phyloP scores from a whole-genome alignment of 2,797 vertebrate species.

The Enteromius unitaeniatus region DNA sequence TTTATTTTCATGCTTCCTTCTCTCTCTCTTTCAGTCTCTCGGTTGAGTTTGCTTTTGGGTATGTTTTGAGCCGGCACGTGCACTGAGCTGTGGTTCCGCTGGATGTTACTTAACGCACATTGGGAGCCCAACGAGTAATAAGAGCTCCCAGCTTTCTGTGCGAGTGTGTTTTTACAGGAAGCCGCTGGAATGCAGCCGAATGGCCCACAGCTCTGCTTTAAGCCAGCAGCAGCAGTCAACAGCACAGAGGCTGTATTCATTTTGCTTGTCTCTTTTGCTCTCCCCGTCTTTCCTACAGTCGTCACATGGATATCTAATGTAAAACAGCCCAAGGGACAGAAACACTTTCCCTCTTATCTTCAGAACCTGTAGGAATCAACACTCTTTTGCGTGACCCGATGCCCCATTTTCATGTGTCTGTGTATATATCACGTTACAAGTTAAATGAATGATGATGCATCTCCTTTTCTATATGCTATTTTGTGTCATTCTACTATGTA shows the following conservation, averaged over 20 bases:
- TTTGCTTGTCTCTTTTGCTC: slow-evolving; percentile 51
- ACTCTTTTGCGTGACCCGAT: not conserved
- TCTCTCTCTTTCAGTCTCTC: not conserved
- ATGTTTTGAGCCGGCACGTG: slow-evolving; percentile 37
- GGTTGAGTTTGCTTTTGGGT: slow-evolving; percentile 13
- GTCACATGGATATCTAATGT: slow-evolving; percentile 58
- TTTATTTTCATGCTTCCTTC: slow-evolving; percentile 7
- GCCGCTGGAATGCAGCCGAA: slow-evolving; percentile 44
- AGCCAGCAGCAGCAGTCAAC: slow-evolving; percentile 26
- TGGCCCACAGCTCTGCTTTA: slow-evolving; percentile 51
- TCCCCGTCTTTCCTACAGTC: slow-evolving; percentile 34
- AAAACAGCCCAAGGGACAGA: slow-evolving; percentile 30
- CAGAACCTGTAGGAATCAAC: not conserved
- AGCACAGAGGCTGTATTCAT: slow-evolving; percentile 46
- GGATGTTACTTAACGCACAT: slow-evolving; percentile 50
- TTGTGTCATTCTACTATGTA: not conserved
- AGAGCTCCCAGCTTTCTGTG: slow-evolving; percentile 21
- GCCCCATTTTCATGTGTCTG: not conserved
- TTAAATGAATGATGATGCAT: not conserved
- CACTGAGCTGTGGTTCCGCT: slow-evolving; percentile 49
- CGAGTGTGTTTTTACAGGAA: slow-evolving; percentile 46
- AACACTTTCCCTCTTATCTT: not conserved
- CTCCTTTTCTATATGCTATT: not conserved
- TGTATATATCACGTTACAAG: not conserved
- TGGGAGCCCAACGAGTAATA: slow-evolving; percentile 36